Evolutionary conservation across 2,113 vertebrate species (phyloP), one percentile per base, ranked within the genome.

Genomic region (Phodopus roborovskii): DNA sequence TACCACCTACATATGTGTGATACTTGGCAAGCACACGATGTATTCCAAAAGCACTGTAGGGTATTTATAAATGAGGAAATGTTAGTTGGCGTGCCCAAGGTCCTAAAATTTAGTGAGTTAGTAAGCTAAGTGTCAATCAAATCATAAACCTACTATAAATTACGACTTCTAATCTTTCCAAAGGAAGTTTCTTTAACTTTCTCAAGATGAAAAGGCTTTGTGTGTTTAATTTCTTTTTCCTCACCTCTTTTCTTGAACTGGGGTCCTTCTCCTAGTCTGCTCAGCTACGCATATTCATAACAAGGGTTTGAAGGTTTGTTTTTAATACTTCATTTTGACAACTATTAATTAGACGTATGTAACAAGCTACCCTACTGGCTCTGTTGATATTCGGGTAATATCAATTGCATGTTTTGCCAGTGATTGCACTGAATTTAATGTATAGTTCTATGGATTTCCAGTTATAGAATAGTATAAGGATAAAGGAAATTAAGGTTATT

Each of bases 321-420:
- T 94, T 26, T 79, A 92, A 73, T 56, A 79, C 12, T 94, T 83
- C 7, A 79, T 87, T 95, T 91, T 91, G 22, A 91, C 90, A 90
- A 68, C 58, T 82, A 1, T 78, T 84, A 28, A 26, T 42, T 50
- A 82, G 74, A n/a, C 45, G 86, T 83, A 39, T 60, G 28, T 71
- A 78, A 50, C 91, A 73, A 71, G 20, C 16, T n/a, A 77, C 30
- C 24, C 71, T n/a, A 26, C 28, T 36, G 42, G 36, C 60, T 91
- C 28, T 77, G 39, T 62, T 88, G 30, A 28, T 62, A 60, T 92
- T 83, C 74, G 90, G 36, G 10, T 85, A 86, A 53, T 77, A 16
- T 66, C 45, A 26, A 81, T 8, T 91, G 7, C 39, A 39, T 94
- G 84, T 93, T 68, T 20, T 96, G 45, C 48, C 45, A 66, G 5